Base-by-base conservation (phyloP, 2,888 invertebrate species). In the Pristionchus japonicus region DNA sequence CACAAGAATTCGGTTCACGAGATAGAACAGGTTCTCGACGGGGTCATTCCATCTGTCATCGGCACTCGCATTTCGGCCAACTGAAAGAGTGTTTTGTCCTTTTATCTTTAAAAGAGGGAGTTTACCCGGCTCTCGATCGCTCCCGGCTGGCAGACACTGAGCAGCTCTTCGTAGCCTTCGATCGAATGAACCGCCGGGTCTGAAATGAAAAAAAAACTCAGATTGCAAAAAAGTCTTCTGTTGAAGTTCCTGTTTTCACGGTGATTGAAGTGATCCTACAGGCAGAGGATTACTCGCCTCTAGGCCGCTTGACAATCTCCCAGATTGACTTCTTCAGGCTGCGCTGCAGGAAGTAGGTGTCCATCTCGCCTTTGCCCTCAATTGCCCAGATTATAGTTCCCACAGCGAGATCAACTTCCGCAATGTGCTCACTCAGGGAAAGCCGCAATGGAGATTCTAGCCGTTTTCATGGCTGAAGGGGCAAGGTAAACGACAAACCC, bases 271-370 rank as follows among this genome's bases (percentile, higher is more conserved):
- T n/a, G n/a, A n/a, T n/a, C n/a, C n/a, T n/a, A n/a, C n/a, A n/a
- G n/a, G n/a, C n/a, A n/a, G n/a, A n/a, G n/a, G n/a, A n/a, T n/a
- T 57, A 13, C 40, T 23, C 23, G 92, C 93, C 93, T 90, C 93
- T 86, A 34, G 89, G 88, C 15, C 90, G 83, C 67, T 90, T 90
- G 70, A 92, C 91, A 34, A 93, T 93, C 90, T 93, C 93, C 93
- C 93, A 93, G 84, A 93, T 90, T 13, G 93, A 93, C 80, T 92
- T 89, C 89, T 93, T 93, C 64, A 88, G 89, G 74, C 92, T 92
- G 40, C 91, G 88, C 52, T 89, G 49, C 31, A 93, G 89, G 82
- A 92, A 93, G 89, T 91, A 93, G 0, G 93, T 93, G 37, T 92
- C 90, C 93, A 93, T 93, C 83, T 92, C 91, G 4, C 93, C 92